Evolutionary conservation across 2,797 vertebrate genomes (phyloP).

Genomic region (Artibeus lituratus): DNA sequence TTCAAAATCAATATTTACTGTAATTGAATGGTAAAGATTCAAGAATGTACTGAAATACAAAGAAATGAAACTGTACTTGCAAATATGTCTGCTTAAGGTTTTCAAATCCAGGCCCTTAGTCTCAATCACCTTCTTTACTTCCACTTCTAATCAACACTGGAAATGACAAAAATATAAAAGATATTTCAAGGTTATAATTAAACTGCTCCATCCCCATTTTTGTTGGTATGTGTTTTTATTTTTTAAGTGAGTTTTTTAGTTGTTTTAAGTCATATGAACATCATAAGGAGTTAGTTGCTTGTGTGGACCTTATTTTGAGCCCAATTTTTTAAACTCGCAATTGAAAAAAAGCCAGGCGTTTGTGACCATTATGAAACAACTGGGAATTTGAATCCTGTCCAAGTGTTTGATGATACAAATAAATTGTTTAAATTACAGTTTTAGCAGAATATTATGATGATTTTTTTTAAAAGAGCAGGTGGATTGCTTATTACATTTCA

Average conservation of each 20-base stretch:
- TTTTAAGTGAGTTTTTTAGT: neutral
- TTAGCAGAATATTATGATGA: neutral
- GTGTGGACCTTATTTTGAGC: neutral
- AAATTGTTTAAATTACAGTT: neutral
- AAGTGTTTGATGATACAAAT: neutral
- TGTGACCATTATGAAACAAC: neutral
- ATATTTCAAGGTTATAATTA: neutral
- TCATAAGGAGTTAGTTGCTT: neutral
- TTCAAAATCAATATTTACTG: neutral
- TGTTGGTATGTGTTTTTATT: neutral
- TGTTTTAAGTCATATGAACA: neutral
- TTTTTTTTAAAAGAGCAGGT: constrained; percentile 15
- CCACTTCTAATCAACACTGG: neutral
- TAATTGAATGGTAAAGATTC: neutral
- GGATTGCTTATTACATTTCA: neutral
- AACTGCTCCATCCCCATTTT: neutral
- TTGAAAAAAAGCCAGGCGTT: neutral
- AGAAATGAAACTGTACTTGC: neutral
- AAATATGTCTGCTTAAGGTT: neutral
- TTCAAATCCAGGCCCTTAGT: neutral
- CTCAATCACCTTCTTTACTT: neutral
- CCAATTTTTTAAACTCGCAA: neutral
- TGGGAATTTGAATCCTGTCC: neutral
- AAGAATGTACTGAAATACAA: constrained; percentile 13
- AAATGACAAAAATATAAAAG: constrained; percentile 36